phyloP scores from a whole-genome alignment of 2,797 vertebrate genomes.

The Cryptoblepharus egeriae region DNA sequence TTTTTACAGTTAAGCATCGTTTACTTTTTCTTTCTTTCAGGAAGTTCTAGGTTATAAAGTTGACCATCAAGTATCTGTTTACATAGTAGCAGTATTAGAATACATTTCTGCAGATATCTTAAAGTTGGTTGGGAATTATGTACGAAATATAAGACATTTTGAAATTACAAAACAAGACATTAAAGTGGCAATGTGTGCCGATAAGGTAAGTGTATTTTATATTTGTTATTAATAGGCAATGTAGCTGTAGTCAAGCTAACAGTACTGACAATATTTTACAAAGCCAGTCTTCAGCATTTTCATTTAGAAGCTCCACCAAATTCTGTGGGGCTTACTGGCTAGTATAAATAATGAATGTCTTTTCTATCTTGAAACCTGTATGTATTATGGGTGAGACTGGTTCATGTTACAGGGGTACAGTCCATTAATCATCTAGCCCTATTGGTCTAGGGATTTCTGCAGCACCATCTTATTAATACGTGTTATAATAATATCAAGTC shows the following conservation, averaged over 20 bases:
- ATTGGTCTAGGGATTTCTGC: no score
- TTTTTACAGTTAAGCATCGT: neutral
- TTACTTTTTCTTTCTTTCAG: conserved; percentile 75
- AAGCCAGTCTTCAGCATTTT: neutral
- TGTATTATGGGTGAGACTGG: no score
- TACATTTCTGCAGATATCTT: conserved; percentile 98
- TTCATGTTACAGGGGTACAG: no score
- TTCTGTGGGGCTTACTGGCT: no score
- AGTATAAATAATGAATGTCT: no score
- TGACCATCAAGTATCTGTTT: conserved; percentile 96
- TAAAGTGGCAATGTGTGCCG: conserved; percentile 97
- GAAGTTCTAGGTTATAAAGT: conserved; percentile 97
- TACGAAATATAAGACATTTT: conserved; percentile 94
- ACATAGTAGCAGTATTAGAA: conserved; percentile 97
- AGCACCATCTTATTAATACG: no score
- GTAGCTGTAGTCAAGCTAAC: neutral
- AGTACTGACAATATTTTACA: neutral
- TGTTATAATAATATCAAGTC: no score
- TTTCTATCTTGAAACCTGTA: no score
- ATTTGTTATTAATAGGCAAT: conserved; percentile 7
- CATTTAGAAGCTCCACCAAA: neutral
- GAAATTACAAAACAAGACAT: conserved; percentile 98
- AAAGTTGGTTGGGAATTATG: conserved; percentile 96
- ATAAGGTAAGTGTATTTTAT: conserved; percentile 84
- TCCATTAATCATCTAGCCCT: no score